phyloP scores from a whole-genome alignment of 2,888 invertebrate species.

The Labia minor region DNA sequence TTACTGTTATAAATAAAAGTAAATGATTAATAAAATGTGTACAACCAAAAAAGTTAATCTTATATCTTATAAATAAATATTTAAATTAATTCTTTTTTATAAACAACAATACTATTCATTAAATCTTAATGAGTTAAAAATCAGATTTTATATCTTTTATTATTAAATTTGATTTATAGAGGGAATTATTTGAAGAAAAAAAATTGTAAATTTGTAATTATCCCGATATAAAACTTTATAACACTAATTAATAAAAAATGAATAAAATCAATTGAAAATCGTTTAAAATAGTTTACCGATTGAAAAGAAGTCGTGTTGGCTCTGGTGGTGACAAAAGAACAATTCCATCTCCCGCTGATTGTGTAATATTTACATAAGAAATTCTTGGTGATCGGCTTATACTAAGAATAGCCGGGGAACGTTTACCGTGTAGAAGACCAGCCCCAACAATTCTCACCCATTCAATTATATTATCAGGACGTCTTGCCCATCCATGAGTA shows the following conservation, averaged over 20 bases:
- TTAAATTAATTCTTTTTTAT: too few species aligned
- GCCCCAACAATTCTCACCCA: slow-evolving; percentile 80
- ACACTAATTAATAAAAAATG: too few species aligned
- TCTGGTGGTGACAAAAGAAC: slow-evolving; percentile 82
- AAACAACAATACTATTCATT: too few species aligned
- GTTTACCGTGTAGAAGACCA: slow-evolving; percentile 90
- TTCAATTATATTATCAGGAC: slow-evolving; percentile 65
- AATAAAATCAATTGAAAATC: too few species aligned
- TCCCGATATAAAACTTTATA: too few species aligned
- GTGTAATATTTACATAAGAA: slow-evolving; percentile 68
- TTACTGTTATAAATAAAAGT: too few species aligned
- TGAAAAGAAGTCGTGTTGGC: slow-evolving; percentile 60
- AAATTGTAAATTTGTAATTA: too few species aligned
- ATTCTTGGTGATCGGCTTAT: slow-evolving; percentile 76
- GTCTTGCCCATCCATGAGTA: slow-evolving; percentile 58
- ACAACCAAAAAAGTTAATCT: slow-evolving; percentile 18
- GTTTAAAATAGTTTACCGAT: slow-evolving; percentile 43
- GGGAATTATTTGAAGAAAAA: too few species aligned
- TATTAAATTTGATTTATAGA: too few species aligned
- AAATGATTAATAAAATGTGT: slow-evolving; percentile 1
- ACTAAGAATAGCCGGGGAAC: slow-evolving; percentile 82
- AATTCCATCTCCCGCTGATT: slow-evolving; percentile 83
- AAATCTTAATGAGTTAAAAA: too few species aligned
- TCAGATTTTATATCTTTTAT: too few species aligned
- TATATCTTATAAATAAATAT: too few species aligned